phyloP scores from a whole-genome alignment of 2,888 invertebrate species.

The Agrotis clavis region DNA sequence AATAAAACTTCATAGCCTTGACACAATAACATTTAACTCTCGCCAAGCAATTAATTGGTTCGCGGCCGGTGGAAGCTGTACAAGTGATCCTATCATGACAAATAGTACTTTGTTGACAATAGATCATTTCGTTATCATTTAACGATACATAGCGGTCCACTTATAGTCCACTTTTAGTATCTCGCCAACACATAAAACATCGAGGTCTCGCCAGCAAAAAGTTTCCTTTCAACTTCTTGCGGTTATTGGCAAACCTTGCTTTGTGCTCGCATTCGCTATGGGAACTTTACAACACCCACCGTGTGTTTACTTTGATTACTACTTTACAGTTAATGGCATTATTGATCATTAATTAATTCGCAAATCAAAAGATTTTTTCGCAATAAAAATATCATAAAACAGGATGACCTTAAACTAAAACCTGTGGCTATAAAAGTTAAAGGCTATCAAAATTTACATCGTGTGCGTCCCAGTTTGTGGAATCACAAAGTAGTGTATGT shows the following conservation, averaged over 20 bases:
- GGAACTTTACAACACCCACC: constrained; percentile 39
- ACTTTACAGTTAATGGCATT: constrained; percentile 69
- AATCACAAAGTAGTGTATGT: constrained; percentile 83
- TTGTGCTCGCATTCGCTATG: constrained; percentile 35
- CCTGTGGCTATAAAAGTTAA: constrained; percentile 83
- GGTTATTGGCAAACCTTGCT: constrained; percentile 38
- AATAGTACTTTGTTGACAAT: constrained; percentile 67
- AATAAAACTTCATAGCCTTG: constrained; percentile 83
- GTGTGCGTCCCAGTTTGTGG: constrained; percentile 84
- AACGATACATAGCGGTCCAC: constrained; percentile 46
- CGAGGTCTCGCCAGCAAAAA: constrained; percentile 42
- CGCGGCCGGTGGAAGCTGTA: constrained; percentile 75
- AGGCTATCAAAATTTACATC: constrained; percentile 87
- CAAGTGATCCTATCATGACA: constrained; percentile 81
- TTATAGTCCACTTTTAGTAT: constrained; percentile 30
- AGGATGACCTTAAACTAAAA: constrained; percentile 86
- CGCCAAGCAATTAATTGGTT: constrained; percentile 84
- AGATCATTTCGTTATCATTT: constrained; percentile 55
- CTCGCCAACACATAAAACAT: constrained; percentile 34
- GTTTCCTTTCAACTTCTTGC: constrained; percentile 41
- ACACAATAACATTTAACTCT: constrained; percentile 88
- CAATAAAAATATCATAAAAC: constrained; percentile 78
- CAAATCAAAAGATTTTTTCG: constrained; percentile 75
- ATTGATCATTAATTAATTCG: constrained; percentile 76
- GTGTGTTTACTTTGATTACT: constrained; percentile 52